Evolutionary conservation across 2,797 vertebrate species (phyloP).

Genomic region (Cynodonichthys magdalenae): DNA sequence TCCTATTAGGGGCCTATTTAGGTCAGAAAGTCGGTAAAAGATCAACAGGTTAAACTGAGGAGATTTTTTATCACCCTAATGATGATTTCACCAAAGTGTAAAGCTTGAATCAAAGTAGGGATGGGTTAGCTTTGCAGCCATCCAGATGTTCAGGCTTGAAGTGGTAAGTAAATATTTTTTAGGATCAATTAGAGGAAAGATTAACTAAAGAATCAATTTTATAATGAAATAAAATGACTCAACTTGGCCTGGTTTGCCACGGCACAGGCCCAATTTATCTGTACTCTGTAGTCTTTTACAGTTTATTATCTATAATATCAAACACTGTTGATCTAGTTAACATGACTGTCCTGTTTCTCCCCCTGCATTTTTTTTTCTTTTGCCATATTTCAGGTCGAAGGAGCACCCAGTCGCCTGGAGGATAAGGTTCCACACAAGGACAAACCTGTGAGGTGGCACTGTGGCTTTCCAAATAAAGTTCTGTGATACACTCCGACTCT

Average conservation of each 20-base stretch:
- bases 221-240: constrained; percentile 36
- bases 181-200: constrained; percentile 5
- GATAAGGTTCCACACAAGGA: constrained; percentile 67
- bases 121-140: constrained; percentile 62
- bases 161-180: constrained; percentile 36
- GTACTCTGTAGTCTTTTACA: neutral
- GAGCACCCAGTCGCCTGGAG: constrained; percentile 58
- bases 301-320: constrained; percentile 2
- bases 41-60: constrained; percentile 70
- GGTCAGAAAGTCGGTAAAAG: constrained; percentile 38
- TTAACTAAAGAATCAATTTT: constrained; percentile 1
- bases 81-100: constrained; percentile 40
- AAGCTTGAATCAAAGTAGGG: constrained; percentile 46
- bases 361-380: constrained; percentile 48
- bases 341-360: constrained; percentile 42
- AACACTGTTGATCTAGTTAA: constrained; percentile 8
- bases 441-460: constrained; percentile 77
- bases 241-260: constrained; percentile 49
- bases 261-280: constrained; percentile 45
- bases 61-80: constrained; percentile 12
- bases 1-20: constrained; percentile 19
- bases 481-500: constrained; percentile 89
- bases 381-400: constrained; percentile 64
- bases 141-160: constrained; percentile 61
- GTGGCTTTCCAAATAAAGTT: constrained; percentile 89